phyloP scores from a whole-genome alignment of 2,888 invertebrate genomes.

The Lasioglossum oenotherae region DNA sequence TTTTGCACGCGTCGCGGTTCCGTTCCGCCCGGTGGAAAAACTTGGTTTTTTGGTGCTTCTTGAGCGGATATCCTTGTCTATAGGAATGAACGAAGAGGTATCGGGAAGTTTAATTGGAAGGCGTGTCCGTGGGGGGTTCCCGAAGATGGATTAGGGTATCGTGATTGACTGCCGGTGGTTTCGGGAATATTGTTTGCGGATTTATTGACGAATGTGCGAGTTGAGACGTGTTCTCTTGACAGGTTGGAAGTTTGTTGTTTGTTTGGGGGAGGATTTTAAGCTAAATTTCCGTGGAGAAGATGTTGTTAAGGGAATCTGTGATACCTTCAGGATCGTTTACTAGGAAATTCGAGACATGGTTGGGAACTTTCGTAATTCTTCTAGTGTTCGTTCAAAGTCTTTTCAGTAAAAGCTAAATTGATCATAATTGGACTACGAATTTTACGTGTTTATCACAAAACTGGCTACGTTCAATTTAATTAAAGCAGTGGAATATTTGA shows the following conservation, averaged over 20 bases:
- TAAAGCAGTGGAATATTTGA: too few species aligned
- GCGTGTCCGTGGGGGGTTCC: not conserved
- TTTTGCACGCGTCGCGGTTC: constrained; percentile 10
- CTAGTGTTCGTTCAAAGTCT: too few species aligned
- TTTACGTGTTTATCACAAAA: not conserved
- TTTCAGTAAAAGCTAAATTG: too few species aligned
- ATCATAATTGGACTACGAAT: not conserved
- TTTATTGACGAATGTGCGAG: not conserved
- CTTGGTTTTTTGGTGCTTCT: not conserved
- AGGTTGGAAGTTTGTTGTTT: not conserved
- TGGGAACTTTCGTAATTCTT: too few species aligned
- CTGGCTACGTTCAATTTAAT: not conserved
- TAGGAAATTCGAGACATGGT: too few species aligned
- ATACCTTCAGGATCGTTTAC: too few species aligned
- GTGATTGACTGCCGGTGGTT: not conserved
- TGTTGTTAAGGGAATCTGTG: too few species aligned
- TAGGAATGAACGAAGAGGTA: not conserved
- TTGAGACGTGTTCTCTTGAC: not conserved
- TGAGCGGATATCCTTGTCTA: not conserved
- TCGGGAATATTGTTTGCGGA: not conserved
- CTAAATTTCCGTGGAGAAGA: too few species aligned
- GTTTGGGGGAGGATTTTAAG: not conserved
- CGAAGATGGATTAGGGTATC: not conserved
- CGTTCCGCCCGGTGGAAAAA: not conserved
- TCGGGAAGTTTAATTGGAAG: constrained; percentile 5